Evolutionary conservation across 2,888 invertebrate genomes (phyloP).

Genomic region (Crocallis elinguaria): DNA sequence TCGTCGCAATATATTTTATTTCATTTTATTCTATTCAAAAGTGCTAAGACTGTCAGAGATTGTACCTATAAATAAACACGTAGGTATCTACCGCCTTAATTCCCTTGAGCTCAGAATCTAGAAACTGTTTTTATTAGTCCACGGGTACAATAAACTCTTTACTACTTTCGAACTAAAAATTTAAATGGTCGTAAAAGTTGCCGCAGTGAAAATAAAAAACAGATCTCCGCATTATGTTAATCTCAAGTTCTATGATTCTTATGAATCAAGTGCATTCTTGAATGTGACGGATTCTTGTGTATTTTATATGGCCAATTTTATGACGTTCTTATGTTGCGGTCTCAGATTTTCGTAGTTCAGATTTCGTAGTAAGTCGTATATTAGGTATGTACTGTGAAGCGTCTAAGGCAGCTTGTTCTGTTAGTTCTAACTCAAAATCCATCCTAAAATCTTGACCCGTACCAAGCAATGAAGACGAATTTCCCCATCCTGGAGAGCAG

Average conservation of each 20-base stretch:
- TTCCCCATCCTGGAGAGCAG: slow-evolving; percentile 30
- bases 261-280: slow-evolving; percentile 2
- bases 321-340: neutral
- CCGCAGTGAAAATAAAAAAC: slow-evolving; percentile 12
- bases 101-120: neutral
- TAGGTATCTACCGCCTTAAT: neutral
- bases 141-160: slow-evolving; percentile 3
- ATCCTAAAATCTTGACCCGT: slow-evolving; percentile 2
- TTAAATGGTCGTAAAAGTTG: slow-evolving; percentile 22
- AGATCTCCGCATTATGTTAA: slow-evolving; percentile 8
- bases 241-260: slow-evolving; percentile 5
- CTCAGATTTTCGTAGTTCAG: neutral
- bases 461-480: slow-evolving; percentile 18
- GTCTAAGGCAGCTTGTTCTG: too few species aligned
- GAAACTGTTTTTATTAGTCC: slow-evolving; percentile 2
- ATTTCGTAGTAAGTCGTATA: neutral
- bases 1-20: too few species aligned
- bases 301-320: neutral
- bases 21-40: too few species aligned
- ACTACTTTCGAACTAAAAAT: slow-evolving; percentile 18
- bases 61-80: too few species aligned
- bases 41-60: too few species aligned
- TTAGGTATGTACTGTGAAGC: too few species aligned
- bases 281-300: neutral
- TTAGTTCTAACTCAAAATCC: neutral